Percentiles rank a stretch among this genome's conserved stretches.
Conservation (phyloP, 2,113 vertebrate species). For the Solea solea region DNA sequence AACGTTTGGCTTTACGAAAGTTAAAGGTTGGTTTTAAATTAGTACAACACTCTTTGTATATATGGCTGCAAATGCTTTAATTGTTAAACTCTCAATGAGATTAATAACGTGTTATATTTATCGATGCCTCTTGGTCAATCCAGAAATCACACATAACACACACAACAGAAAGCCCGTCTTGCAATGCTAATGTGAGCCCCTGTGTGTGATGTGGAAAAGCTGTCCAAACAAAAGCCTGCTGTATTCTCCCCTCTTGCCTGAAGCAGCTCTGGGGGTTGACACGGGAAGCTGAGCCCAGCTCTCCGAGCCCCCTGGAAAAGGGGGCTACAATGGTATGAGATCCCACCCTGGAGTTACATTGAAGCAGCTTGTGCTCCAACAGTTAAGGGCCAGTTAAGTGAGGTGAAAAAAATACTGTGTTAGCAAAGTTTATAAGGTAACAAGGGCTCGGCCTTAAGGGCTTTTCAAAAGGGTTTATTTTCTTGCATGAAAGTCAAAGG, state of each 20-base stretch:
- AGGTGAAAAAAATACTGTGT: slow-evolving; percentile 10
- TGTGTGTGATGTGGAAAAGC: slow-evolving; percentile 11
- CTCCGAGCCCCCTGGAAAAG: slow-evolving; percentile 38
- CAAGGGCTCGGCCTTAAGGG: neutral
- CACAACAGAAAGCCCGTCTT: slow-evolving; percentile 17
- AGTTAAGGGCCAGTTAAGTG: neutral
- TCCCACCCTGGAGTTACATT: slow-evolving; percentile 21
- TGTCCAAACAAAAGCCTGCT: slow-evolving; percentile 54
- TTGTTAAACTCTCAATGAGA: neutral
- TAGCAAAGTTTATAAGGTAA: neutral
- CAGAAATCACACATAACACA: too few species aligned
- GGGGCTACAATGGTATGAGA: slow-evolving; percentile 24
- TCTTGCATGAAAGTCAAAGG: slow-evolving; percentile 12
- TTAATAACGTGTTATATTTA: neutral
- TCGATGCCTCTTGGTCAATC: neutral
- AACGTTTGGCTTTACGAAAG: too few species aligned
- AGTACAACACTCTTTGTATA: neutral
- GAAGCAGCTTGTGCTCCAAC: slow-evolving; percentile 24
- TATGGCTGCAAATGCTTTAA: neutral
- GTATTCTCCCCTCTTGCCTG: slow-evolving; percentile 12
- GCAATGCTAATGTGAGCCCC: neutral
- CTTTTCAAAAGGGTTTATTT: neutral
- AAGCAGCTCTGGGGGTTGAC: slow-evolving; percentile 20
- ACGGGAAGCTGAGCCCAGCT: slow-evolving; percentile 50
- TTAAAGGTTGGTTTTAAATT: too few species aligned